These are phyloP conservation scores for Lophotis ruficrista DNA, from an alignment of 2,113 vertebrate species.

Conservation along the genomic window DNA sequence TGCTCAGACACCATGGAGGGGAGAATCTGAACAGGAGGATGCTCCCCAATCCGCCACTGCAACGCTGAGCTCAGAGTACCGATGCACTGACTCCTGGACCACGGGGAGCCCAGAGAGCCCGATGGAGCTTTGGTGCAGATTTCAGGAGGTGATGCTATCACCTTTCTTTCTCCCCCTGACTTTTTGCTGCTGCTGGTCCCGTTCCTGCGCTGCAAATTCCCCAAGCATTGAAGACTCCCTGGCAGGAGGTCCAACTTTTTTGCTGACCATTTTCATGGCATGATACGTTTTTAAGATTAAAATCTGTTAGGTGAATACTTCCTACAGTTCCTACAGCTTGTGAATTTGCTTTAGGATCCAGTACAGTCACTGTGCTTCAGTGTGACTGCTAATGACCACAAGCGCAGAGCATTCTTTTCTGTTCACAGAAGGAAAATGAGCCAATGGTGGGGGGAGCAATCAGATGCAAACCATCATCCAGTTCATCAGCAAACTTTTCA, in stretches of 20 bases:
- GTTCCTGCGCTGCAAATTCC: not conserved
- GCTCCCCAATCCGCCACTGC: not conserved
- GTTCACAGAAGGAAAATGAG: not conserved
- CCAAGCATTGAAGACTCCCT: not conserved
- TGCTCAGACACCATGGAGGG: not conserved
- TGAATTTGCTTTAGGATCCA: not conserved
- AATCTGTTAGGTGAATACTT: not conserved
- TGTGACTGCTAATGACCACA: not conserved
- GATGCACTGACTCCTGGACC: not conserved
- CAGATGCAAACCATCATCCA: not conserved
- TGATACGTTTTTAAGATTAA: not conserved
- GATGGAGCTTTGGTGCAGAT: accelerated
- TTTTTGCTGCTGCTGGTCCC: not conserved
- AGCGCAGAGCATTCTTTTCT: not conserved
- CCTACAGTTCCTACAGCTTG: not conserved
- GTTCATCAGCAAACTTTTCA: slow-evolving; percentile 9
- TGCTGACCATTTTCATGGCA: not conserved
- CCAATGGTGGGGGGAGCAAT: not conserved
- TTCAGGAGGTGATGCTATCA: not conserved
- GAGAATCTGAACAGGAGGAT: not conserved
- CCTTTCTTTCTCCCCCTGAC: not conserved
- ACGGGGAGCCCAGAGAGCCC: not conserved
- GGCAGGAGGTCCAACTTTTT: not conserved
- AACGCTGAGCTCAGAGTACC: not conserved
- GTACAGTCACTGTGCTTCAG: not conserved